Evolutionary conservation across 2,797 vertebrate genomes (phyloP).

Genomic region (Syncerus caffer): DNA sequence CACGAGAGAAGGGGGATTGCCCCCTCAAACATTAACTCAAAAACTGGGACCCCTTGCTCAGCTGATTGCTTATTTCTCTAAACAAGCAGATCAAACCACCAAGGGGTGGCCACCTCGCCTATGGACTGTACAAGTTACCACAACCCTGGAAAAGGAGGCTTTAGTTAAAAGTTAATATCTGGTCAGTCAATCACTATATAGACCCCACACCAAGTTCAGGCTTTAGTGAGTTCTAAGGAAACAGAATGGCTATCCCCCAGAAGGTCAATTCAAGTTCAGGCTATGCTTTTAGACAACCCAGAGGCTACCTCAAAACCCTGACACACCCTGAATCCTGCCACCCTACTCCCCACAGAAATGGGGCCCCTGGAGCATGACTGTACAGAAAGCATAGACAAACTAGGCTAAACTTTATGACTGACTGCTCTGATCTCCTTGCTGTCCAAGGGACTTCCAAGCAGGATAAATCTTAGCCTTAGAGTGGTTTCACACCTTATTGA

Average conservation of each 20-base stretch:
- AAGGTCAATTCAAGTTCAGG: background rate
- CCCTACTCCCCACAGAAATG: background rate
- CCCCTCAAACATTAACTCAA: background rate
- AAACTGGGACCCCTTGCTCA: background rate
- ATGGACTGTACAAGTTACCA: background rate
- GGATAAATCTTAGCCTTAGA: background rate
- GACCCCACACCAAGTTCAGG: background rate
- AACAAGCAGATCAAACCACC: background rate
- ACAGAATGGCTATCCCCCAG: background rate
- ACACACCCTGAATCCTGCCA: background rate
- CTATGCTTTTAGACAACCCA: background rate
- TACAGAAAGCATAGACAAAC: background rate
- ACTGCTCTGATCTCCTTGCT: background rate
- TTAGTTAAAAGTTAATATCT: background rate
- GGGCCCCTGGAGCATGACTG: background rate
- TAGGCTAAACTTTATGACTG: background rate
- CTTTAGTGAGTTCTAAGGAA: background rate
- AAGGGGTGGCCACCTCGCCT: rapidly evolving
- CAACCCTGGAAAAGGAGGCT: background rate
- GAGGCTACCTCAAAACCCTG: background rate
- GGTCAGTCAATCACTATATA: background rate
- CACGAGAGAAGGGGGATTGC: no score
- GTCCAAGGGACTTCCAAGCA: background rate
- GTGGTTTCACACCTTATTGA: background rate
- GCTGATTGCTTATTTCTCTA: background rate